Evolutionary conservation across 1,140 invertebrate species (phyloP), one percentile per base, ranked within the genome.

Genomic region (Dinoponera quadriceps): DNA sequence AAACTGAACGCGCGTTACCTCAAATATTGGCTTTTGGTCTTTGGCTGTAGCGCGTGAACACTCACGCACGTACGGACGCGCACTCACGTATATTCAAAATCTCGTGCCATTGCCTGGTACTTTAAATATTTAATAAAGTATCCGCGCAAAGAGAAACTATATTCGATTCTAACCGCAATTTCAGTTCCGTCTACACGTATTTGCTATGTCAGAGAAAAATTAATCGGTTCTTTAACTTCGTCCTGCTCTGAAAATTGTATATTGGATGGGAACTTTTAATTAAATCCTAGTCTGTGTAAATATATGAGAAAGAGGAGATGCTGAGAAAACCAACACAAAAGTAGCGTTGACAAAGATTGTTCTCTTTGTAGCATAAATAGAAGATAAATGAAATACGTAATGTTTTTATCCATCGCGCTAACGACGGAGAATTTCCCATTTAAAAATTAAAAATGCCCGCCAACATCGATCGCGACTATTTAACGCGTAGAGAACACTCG

Each of bases 191-290:
- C 63, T 51, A 13, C 49, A 11, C 48, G 0, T 48, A 48, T 49
- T 68, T 2, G 7, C 13, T 3, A 5, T 14, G 62, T 44, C 22
- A 48, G 51, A 57, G 18, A 71, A 71, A 71, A 51, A 25, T 85
- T 48, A 82, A 82, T 85, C 44, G 59, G n/a, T 66, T 20, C 54
- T 87, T 87, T 71, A 82, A 55, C 9, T 3, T 4, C 7, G 59
- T 22, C 5, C 7, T 0, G 20, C 13, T 68, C 9, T 2, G n/a
- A 49, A 75, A 77, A 59, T 55, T 59, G 33, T 9, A 44, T 44
- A 44, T 44, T 1, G 33, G 48, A 22, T 20, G 54, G n/a, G 72
- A 87, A 87, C 54, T 87, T 87, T 86, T 86, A 87, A 86, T 86
- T 87, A 77, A 73, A 77, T 66, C 27, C 33, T n/a, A 18, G 2